Percentiles rank a stretch among this genome's conserved stretches.
phyloP scores from a whole-genome alignment of 2,888 invertebrate species.

The Empis livida region DNA sequence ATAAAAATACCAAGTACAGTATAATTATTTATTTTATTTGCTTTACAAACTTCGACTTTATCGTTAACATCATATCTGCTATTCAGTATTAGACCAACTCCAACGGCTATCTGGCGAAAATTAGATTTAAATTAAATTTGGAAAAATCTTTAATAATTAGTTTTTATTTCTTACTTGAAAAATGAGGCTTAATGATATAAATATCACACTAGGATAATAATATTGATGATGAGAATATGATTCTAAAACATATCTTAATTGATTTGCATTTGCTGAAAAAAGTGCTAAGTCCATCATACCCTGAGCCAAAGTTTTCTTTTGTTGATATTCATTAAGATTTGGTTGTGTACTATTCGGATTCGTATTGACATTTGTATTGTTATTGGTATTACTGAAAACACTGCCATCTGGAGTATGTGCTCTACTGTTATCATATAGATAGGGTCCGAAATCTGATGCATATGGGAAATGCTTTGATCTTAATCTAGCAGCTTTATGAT shows the following conservation, averaged over 20 bases:
- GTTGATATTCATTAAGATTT: conserved; percentile 72
- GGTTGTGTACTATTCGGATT: too few relatives aligned
- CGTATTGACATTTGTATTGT: too few relatives aligned
- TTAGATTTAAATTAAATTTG: too few relatives aligned
- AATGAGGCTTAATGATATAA: conserved; percentile 63
- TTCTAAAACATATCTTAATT: conserved; percentile 71
- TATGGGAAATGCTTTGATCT: conserved; percentile 17
- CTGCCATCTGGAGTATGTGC: too few relatives aligned
- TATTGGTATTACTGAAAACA: too few relatives aligned
- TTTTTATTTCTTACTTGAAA: conserved; percentile 61
- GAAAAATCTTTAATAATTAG: too few relatives aligned
- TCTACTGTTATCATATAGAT: too few relatives aligned
- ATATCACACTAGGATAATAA: conserved; percentile 57
- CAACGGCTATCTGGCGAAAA: conserved; percentile 54
- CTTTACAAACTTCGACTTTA: conserved; percentile 57
- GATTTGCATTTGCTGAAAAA: conserved; percentile 80
- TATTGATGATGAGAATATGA: conserved; percentile 57
- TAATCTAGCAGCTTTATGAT: conserved; percentile 18
- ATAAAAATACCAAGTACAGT: conserved; percentile 75
- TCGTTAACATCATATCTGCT: conserved; percentile 67
- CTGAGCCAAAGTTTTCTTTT: conserved; percentile 79
- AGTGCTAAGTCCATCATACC: conserved; percentile 88
- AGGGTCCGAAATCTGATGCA: conserved; percentile 26
- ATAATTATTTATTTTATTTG: conserved; percentile 71
- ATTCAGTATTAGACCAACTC: conserved; percentile 72